Conservation (phyloP, 2,113 vertebrate species). For the Charina bottae region DNA sequence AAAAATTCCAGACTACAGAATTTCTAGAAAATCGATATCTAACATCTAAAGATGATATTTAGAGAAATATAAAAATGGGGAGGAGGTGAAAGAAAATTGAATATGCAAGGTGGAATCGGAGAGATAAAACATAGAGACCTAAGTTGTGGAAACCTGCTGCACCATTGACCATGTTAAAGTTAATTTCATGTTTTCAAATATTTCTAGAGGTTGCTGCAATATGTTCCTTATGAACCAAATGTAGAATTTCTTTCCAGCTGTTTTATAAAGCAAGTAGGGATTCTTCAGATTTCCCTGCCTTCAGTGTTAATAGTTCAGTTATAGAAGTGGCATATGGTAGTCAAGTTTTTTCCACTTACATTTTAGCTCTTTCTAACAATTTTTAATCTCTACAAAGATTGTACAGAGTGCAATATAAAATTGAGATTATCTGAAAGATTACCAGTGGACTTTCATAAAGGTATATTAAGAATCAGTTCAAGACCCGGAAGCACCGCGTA, state of each 20-base stretch:
- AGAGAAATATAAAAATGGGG: neutral
- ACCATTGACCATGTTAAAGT: neutral
- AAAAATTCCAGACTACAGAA: too few relatives aligned
- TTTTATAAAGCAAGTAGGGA: neutral
- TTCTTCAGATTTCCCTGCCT: neutral
- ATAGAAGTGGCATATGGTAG: neutral
- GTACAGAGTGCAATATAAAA: neutral
- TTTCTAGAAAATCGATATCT: neutral
- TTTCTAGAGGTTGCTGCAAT: neutral
- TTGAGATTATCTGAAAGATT: neutral
- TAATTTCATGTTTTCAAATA: neutral
- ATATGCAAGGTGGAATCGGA: neutral
- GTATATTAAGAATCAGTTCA: neutral
- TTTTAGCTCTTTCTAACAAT: neutral
- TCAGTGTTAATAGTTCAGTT: neutral
- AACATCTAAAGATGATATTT: neutral
- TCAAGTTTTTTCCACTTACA: neutral
- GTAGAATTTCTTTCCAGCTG: neutral
- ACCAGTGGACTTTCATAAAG: neutral
- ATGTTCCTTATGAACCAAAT: neutral
- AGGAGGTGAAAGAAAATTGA: neutral
- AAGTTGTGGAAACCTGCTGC: neutral
- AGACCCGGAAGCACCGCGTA: too few relatives aligned
- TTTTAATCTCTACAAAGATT: neutral
- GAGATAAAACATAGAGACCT: neutral